Conservation (phyloP, 2,113 vertebrate species). For the Otolemur garnettii region DNA sequence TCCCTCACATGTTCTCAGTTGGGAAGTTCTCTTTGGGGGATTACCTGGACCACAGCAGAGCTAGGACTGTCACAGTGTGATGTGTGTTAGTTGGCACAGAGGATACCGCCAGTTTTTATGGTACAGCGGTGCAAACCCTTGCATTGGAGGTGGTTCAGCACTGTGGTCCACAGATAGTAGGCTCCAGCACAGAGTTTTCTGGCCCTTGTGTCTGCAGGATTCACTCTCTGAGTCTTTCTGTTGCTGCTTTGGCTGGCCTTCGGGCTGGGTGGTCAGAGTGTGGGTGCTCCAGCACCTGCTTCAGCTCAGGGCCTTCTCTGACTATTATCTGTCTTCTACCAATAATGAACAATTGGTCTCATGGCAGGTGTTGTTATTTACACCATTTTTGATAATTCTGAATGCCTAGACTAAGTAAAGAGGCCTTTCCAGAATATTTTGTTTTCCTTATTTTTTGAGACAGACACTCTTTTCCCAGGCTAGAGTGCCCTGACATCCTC, state of each 20-base stretch:
- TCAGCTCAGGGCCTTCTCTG: neutral
- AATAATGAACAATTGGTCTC: neutral
- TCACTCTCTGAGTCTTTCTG: neutral
- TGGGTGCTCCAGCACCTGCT: neutral
- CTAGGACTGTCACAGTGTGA: neutral
- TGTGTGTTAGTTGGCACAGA: neutral
- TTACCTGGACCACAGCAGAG: neutral
- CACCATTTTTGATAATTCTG: neutral
- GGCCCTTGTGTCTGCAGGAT: neutral
- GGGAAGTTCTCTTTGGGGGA: neutral
- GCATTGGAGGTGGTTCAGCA: neutral
- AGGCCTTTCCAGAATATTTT: neutral
- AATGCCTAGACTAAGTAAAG: neutral
- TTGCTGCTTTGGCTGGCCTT: neutral
- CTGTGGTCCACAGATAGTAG: neutral
- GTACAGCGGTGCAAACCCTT: no score
- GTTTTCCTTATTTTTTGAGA: neutral
- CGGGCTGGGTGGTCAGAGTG: no score
- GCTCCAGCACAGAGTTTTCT: neutral
- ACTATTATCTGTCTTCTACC: neutral
- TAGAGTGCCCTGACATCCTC: no score
- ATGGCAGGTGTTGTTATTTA: neutral
- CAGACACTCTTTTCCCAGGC: no score
- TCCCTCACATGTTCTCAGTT: neutral
- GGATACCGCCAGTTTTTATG: neutral